Evolutionary conservation across 1,140 invertebrate genomes (phyloP), one percentile per base, ranked within the genome.

Genomic region (Eciton burchellii): DNA sequence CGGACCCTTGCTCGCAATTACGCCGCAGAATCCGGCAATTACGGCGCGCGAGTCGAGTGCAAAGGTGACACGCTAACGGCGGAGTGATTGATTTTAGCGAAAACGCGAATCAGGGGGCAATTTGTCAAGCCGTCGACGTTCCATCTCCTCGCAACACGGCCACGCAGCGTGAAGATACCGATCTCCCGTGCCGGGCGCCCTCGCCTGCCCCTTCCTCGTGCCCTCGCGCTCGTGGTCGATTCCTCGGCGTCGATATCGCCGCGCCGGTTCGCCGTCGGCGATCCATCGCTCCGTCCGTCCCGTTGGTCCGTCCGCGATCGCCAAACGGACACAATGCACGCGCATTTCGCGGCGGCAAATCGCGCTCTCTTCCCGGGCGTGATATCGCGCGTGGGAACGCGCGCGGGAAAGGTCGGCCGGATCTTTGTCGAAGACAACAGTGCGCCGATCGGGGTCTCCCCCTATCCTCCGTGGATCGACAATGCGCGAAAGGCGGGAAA

Each of bases 11-110:
- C 19, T 54, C 63, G 82, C 72, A 86, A 87, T 88, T 88, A 87
- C 52, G 21, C 56, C 82, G 41, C 72, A 82, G 87, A 89, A 89
- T 89, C 88, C 70, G 84, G 88, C 82, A 86, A 89, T 89, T 86
- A 89, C 59, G 63, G 71, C 65, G 84, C 45, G 70, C 59, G 63
- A n/a, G 76, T 79, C 71, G 85, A 83, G 84, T 87, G 85, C 84
- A 89, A 82, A 91, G 89, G 89, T 91, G 91, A 92, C 91, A 92
- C 90, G 91, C 85, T 86, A 88, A 88, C 90, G 88, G 88, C 77
- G 68, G 74, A 87, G 91, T 94, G 93, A 94, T 94, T 94, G 92
- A 94, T 93, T 93, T 90, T 90, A 91, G 91, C 88, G 92, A 93
- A 93, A 93, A 92, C 90, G 91, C 90, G 91, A 92, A 93, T 93